Conservation (phyloP, 2,113 vertebrate genomes). For the Mungos mungo region DNA sequence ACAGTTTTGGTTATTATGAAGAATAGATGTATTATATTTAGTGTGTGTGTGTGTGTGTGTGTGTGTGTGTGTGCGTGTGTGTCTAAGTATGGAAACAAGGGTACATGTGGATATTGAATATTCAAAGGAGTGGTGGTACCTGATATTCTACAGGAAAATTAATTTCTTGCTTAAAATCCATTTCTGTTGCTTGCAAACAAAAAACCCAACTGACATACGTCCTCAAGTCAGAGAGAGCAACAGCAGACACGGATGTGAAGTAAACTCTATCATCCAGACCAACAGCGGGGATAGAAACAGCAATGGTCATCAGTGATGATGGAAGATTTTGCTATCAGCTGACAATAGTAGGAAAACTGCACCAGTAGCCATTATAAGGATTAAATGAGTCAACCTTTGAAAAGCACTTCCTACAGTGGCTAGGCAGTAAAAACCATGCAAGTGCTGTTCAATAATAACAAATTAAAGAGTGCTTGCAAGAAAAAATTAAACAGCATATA, state of each 20-base stretch:
- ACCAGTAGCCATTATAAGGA: not conserved
- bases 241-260: not conserved
- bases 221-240: not conserved
- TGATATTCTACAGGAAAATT: not conserved
- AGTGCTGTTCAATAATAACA: not conserved
- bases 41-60: not conserved
- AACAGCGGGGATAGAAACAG: not conserved
- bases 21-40: not conserved
- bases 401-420: not conserved
- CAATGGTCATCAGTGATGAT: not conserved
- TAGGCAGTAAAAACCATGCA: not conserved
- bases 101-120: not conserved
- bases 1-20: not conserved
- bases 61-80: not conserved
- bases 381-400: not conserved
- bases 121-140: not conserved
- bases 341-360: not conserved
- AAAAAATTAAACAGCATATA: not conserved
- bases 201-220: not conserved
- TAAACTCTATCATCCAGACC: not conserved
- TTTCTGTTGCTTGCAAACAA: not conserved
- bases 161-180: not conserved
- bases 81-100: not conserved
- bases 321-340: not conserved
- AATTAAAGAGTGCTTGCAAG: not conserved